A percentile compares a stretch with the other conserved stretches of the same genome.
These are phyloP conservation scores for Scalopus aquaticus DNA, from an alignment of 2,113 vertebrate species.

Conservation along the genomic window DNA sequence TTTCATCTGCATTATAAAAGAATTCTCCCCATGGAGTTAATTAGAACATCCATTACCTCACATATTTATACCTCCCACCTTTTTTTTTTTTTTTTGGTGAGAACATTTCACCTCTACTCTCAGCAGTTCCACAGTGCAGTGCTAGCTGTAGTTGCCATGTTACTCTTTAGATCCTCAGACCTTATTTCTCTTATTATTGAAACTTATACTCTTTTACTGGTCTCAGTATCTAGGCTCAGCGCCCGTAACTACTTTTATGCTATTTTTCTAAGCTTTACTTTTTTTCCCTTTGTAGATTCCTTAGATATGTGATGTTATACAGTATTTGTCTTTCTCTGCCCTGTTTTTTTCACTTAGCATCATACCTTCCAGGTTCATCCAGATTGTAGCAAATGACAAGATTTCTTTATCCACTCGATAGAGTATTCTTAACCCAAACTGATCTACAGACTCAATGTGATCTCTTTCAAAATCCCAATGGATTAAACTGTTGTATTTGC, in stretches of 20 bases:
- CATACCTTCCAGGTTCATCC: background rate
- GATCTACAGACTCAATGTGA: no score
- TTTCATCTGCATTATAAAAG: background rate
- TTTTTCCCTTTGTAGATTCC: background rate
- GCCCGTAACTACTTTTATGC: background rate
- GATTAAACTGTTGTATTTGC: background rate
- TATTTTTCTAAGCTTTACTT: background rate
- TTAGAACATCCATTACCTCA: background rate
- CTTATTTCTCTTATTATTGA: background rate
- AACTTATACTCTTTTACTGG: background rate
- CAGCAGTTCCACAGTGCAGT: background rate
- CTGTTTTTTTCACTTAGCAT: background rate
- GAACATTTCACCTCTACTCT: background rate
- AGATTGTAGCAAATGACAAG: background rate
- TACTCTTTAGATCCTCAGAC: background rate
- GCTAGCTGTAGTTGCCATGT: background rate
- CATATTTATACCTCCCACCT: background rate
- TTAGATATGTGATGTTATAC: background rate
- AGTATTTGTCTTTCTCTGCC: background rate
- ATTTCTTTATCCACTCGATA: background rate
- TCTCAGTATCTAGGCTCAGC: background rate
- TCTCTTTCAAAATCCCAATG: no score
- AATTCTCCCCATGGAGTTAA: background rate
- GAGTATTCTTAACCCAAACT: background rate
- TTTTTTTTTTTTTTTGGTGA: background rate